These are phyloP conservation scores for Vireo altiloquus DNA, from an alignment of 2,113 vertebrate genomes.

Conservation along the genomic window DNA sequence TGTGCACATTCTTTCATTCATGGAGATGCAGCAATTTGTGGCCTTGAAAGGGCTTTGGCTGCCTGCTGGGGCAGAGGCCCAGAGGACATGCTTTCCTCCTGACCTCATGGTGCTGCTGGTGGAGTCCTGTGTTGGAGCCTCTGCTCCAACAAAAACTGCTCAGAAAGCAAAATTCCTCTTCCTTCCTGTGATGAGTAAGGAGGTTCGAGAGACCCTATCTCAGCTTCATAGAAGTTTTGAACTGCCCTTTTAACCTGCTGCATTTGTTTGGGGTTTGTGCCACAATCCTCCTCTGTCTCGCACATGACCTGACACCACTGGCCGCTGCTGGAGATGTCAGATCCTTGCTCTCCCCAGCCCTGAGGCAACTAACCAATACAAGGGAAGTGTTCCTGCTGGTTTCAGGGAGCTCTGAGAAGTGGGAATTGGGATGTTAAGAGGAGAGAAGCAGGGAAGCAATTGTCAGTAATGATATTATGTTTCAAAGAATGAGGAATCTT, in stretches of 20 bases:
- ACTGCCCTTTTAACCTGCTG: not conserved
- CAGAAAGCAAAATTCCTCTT: not conserved
- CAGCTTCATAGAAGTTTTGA: not conserved
- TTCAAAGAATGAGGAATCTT: not conserved
- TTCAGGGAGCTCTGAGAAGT: not conserved
- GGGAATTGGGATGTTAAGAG: not conserved
- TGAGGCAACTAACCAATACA: not conserved
- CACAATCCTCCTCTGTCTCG: not conserved
- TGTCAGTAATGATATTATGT: not conserved
- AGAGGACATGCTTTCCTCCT: not conserved
- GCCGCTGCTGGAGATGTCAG: not conserved
- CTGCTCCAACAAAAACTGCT: not conserved
- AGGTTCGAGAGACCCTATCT: not conserved
- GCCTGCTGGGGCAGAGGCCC: not conserved
- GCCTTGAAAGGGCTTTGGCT: not conserved
- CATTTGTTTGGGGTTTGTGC: not conserved
- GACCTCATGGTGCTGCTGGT: not conserved
- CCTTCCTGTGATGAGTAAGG: not conserved
- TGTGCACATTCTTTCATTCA: not conserved
- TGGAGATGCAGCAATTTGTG: not conserved
- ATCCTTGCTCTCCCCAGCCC: not conserved
- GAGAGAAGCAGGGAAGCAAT: not conserved
- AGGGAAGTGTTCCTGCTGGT: not conserved
- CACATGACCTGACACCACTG: rapidly evolving
- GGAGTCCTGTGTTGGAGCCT: not conserved